A percentile compares a stretch with the other conserved stretches of the same genome.
Evolutionary conservation across 2,113 vertebrate species (phyloP).

Genomic region (Mustela lutreola): DNA sequence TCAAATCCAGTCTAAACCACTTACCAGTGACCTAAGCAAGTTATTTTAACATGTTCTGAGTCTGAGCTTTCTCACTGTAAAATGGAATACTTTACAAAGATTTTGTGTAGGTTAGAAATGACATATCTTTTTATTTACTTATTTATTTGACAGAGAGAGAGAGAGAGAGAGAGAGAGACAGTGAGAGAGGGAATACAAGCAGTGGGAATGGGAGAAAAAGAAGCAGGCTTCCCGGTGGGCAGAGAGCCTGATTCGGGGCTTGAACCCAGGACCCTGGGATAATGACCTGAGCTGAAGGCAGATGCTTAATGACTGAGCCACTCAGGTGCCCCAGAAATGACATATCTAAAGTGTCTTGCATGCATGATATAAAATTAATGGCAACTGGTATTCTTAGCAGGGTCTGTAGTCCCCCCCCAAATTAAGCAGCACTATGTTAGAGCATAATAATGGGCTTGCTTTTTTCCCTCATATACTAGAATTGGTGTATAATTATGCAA

Average conservation of each 20-base stretch:
- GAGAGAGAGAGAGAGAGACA: no score
- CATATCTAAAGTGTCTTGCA: not conserved
- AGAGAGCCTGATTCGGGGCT: no score
- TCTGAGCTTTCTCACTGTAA: not conserved
- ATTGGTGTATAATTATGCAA: not conserved
- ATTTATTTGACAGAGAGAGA: no score
- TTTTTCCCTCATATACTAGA: not conserved
- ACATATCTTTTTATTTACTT: not conserved
- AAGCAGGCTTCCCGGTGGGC: no score
- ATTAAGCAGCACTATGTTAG: not conserved
- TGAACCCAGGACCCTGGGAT: no score
- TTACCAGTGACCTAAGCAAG: not conserved
- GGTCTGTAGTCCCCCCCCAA: not conserved
- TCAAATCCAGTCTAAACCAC: not conserved
- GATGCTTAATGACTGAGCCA: no score
- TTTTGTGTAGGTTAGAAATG: slow-evolving; percentile 5
- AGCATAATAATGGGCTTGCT: not conserved
- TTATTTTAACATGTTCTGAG: not conserved
- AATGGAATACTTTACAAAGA: not conserved
- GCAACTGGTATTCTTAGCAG: not conserved
- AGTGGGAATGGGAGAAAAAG: no score
- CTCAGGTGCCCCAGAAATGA: not conserved
- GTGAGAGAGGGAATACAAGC: no score
- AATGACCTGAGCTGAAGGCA: no score
- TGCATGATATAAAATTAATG: not conserved